These are phyloP conservation scores for Siderastrea siderea DNA, from an alignment of 92 coral and sea anemone species.

Conservation along the genomic window DNA sequence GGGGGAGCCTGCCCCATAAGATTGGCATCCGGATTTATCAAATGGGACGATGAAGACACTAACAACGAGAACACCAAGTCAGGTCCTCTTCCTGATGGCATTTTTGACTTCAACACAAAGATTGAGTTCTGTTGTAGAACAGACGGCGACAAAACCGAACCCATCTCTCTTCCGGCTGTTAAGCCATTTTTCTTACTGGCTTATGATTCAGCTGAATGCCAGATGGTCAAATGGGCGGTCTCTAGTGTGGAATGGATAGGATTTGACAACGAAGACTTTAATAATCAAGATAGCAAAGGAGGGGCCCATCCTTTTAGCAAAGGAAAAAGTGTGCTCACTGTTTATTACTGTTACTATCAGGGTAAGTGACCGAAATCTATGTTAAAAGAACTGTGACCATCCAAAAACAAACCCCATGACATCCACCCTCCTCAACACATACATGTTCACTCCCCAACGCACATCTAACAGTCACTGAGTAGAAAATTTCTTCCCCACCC, in stretches of 20 bases:
- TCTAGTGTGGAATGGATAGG: conserved; percentile 54
- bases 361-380: too few relatives aligned
- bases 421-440: too few relatives aligned
- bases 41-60: conserved; percentile 49
- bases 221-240: conserved; percentile 46
- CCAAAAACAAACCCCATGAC: too few relatives aligned
- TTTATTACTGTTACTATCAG: conserved; percentile 28
- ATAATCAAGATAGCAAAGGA: conserved; percentile 12
- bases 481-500: too few relatives aligned
- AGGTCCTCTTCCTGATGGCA: conserved; percentile 46
- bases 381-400: too few relatives aligned
- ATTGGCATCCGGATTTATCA: conserved; percentile 20
- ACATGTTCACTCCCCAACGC: too few relatives aligned
- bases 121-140: conserved; percentile 53
- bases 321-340: neutral
- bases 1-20: conserved; percentile 3
- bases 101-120: conserved; percentile 22
- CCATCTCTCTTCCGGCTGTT: conserved; percentile 45
- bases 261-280: conserved; percentile 17
- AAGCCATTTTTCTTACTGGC: conserved; percentile 44
- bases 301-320: neutral
- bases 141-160: conserved; percentile 26
- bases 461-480: too few relatives aligned
- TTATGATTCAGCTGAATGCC: too few relatives aligned
- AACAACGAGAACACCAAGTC: conserved; percentile 7